These are phyloP conservation scores for Anoplopoma fimbria DNA, from an alignment of 2,113 vertebrate species.

Conservation along the genomic window DNA sequence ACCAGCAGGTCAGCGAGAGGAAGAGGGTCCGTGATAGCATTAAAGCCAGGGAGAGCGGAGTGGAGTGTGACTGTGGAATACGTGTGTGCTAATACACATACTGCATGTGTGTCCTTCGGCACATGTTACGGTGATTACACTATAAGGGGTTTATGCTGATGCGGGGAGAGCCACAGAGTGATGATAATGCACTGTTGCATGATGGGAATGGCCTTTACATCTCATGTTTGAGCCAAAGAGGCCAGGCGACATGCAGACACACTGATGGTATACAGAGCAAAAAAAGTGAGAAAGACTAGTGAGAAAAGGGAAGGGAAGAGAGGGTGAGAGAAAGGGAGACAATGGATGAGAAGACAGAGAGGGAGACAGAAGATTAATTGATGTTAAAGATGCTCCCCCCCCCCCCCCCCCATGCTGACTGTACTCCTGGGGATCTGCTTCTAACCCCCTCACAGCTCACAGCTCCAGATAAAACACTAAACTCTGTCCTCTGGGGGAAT, in stretches of 20 bases:
- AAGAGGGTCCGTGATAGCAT: slow-evolving; percentile 3
- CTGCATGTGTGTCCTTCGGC: slow-evolving; percentile 25
- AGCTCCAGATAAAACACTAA: slow-evolving; percentile 74
- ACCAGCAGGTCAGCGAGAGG: neutral
- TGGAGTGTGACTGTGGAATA: slow-evolving; percentile 29
- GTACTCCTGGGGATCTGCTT: slow-evolving; percentile 62
- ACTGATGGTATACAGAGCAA: slow-evolving; percentile 12
- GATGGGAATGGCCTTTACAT: slow-evolving; percentile 76
- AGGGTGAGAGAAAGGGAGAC: slow-evolving; percentile 35
- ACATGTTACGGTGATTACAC: slow-evolving; percentile 63
- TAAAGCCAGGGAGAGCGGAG: slow-evolving; percentile 28
- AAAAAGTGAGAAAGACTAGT: slow-evolving; percentile 11
- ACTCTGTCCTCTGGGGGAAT: slow-evolving; percentile 67
- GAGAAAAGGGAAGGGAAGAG: slow-evolving; percentile 25
- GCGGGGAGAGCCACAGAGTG: slow-evolving; percentile 49
- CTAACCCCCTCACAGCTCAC: slow-evolving; percentile 69
- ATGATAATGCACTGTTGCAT: slow-evolving; percentile 72
- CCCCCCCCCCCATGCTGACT: slow-evolving; percentile 44
- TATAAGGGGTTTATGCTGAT: slow-evolving; percentile 74
- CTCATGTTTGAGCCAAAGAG: slow-evolving; percentile 51
- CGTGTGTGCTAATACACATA: neutral
- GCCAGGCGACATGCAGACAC: slow-evolving; percentile 11
- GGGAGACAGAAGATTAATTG: slow-evolving; percentile 68
- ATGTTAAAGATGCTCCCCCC: slow-evolving; percentile 69
- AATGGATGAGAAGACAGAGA: slow-evolving; percentile 37